Base-by-base conservation (phyloP, 2,888 invertebrate species). In the Frankliniella fusca region DNA sequence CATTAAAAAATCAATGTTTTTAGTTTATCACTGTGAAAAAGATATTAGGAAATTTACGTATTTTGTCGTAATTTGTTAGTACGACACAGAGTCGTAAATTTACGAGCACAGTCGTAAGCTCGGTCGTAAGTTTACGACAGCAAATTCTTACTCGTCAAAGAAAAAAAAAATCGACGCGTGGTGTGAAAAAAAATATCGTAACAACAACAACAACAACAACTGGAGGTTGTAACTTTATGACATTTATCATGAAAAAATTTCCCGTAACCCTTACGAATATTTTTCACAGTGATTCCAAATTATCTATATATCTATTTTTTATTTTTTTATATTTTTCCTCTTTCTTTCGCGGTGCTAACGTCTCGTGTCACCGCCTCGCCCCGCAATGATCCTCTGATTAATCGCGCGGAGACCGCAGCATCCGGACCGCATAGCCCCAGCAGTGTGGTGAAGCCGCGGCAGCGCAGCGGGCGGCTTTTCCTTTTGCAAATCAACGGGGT, bases 311-410 rank as follows among this genome's bases (percentile, higher is more conserved):
- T 38, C 38, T 38, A 12, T 20, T 9, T 54, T 54, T 54, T 54
- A 20, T 38, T 20, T 12, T 12, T 50, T 50, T 50, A 15, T 50
- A 15, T n/a, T n/a, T n/a, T n/a, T n/a, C n/a, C n/a, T n/a, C n/a
- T n/a, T n/a, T 38, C 38, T 38, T 38, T 38, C 5, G 38, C 38
- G 38, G 38, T 38, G 38, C 38, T 38, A 38, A 38, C 38, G 38
- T 38, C 38, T 38, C 38, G 38, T 38, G 38, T 38, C 54, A 20
- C 54, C 54, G 15, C 54, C 18, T 20, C 54, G 20, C 5, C 18
- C 54, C 7, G 23, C 70, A 27, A 23, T 76, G 70, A 76, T 76
- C 70, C 70, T n/a, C 27, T 76, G 70, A 76, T 76, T 76, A 76
- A 76, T 76, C 70, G 27, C 70, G 27, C 12, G n/a, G 38, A 38